Evolutionary conservation across 2,888 invertebrate species (phyloP).

Genomic region (Acronicta leporina): DNA sequence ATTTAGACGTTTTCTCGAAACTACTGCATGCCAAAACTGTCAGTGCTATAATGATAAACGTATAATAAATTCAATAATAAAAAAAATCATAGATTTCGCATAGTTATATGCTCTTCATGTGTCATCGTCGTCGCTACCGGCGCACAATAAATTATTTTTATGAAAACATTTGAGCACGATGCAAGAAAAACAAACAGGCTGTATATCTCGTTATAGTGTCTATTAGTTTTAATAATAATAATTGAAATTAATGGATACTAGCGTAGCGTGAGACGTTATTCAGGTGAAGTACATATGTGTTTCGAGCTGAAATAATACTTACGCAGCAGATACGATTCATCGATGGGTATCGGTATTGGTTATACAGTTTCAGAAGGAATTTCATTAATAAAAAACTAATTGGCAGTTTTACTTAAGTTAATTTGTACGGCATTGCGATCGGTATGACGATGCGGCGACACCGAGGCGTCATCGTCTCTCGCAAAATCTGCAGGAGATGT

Average conservation of each 20-base stretch:
- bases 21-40: constrained; percentile 44
- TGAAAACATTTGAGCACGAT: constrained; percentile 41
- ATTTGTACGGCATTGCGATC: constrained; percentile 23
- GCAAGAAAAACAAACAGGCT: constrained; percentile 43
- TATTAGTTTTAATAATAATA: constrained; percentile 25
- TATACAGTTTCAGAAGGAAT: constrained; percentile 28
- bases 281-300: constrained; percentile 26
- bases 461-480: constrained; percentile 40
- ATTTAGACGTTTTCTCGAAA: constrained; percentile 38
- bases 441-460: constrained; percentile 47
- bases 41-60: constrained; percentile 47
- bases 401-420: constrained; percentile 51
- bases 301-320: constrained; percentile 19
- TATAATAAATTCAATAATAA: constrained; percentile 56
- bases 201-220: no score
- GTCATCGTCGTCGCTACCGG: constrained; percentile 50
- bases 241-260: constrained; percentile 35
- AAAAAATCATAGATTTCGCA: constrained; percentile 47
- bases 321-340: constrained; percentile 33
- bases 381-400: constrained; percentile 53
- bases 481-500: constrained; percentile 55
- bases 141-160: constrained; percentile 56
- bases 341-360: constrained; percentile 30
- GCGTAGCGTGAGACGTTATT: constrained; percentile 19
- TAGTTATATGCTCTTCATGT: constrained; percentile 54